Evolutionary conservation across 2,888 invertebrate genomes (phyloP), one percentile per base, ranked within the genome.

Genomic region (Yponomeuta evonymella): DNA sequence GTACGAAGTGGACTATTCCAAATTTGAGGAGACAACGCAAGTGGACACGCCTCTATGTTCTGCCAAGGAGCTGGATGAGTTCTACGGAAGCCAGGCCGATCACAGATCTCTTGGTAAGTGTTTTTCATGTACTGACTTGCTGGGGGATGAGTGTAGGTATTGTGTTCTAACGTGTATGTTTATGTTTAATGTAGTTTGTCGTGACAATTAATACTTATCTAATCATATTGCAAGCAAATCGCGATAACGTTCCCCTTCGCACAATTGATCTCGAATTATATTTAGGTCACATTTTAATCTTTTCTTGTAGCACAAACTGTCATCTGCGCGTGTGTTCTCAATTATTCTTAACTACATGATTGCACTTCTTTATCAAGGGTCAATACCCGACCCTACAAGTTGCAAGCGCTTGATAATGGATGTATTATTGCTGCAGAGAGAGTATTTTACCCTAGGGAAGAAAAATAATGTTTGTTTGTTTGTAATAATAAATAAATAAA

Each of bases 31-130:
- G 78, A 96, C 96, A 0, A 93, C 94, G 71, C 95, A 95, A 76
- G 95, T 96, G 70, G 95, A 96, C 79, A 97, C 96, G 0, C 97
- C 97, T 0, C 90, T 96, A 66, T 96, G 96, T 84, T 95, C 95
- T 23, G 95, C 95, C 72, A 94, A 94, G 75, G 95, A 95, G 77
- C 83, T 95, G 77, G 92, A 93, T 67, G 94, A 94, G 77, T 95
- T 94, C 83, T 94, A 95, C 81, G 93, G 93, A 75, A 89, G 91
- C 75, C 93, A 93, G 79, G 86, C 88, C 73, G 94, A 94, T 78
- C 89, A 87, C 77, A 88, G 93, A 86, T 90, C 91, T 74, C 87
- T 92, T 77, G 94, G 93, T 94, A 86, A 93, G 93, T 75, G 72
- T 76, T 30, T 30, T 23, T 29, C 9, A 36, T 36, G 36, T 43